Evolutionary conservation across 2,113 vertebrate species (phyloP).

Genomic region (Ophiodon elongatus): DNA sequence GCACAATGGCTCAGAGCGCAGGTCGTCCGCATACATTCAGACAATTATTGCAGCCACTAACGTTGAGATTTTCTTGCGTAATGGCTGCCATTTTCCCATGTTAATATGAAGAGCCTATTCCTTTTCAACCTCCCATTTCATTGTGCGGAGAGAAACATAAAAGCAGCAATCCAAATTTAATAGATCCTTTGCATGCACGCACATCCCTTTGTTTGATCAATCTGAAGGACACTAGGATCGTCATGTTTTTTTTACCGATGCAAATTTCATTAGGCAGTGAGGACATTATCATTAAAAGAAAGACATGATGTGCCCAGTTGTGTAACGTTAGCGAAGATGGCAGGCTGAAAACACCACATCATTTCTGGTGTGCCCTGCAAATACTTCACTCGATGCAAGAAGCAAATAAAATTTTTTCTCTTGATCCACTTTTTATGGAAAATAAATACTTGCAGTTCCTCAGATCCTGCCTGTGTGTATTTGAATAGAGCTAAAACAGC

Average conservation of each 20-base stretch:
- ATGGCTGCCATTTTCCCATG: slow-evolving; percentile 46
- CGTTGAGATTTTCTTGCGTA: slow-evolving; percentile 49
- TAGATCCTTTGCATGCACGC: slow-evolving; percentile 50
- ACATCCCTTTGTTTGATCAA: slow-evolving; percentile 62
- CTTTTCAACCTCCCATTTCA: slow-evolving; percentile 38
- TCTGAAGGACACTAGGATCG: slow-evolving; percentile 53
- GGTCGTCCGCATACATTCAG: slow-evolving; percentile 63
- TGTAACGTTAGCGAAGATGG: slow-evolving; percentile 2
- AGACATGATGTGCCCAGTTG: slow-evolving; percentile 6
- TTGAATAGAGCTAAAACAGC: background rate
- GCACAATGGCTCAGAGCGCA: slow-evolving; percentile 30
- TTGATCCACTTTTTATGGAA: background rate
- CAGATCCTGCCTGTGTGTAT: background rate
- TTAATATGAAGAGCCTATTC: slow-evolving; percentile 53
- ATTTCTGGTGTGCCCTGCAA: background rate
- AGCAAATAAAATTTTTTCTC: background rate
- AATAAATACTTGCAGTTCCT: background rate
- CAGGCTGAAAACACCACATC: background rate
- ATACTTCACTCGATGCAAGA: background rate
- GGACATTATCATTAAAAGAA: slow-evolving; percentile 39
- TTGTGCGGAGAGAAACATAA: slow-evolving; percentile 18
- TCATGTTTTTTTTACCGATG: slow-evolving; percentile 51
- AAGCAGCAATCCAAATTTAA: slow-evolving; percentile 57
- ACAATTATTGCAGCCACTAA: slow-evolving; percentile 60
- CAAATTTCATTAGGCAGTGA: slow-evolving; percentile 57